These are phyloP conservation scores for Anneissia japonica DNA, from an alignment of 35 echinoderm and acorn worm genomes.

Conservation along the genomic window DNA sequence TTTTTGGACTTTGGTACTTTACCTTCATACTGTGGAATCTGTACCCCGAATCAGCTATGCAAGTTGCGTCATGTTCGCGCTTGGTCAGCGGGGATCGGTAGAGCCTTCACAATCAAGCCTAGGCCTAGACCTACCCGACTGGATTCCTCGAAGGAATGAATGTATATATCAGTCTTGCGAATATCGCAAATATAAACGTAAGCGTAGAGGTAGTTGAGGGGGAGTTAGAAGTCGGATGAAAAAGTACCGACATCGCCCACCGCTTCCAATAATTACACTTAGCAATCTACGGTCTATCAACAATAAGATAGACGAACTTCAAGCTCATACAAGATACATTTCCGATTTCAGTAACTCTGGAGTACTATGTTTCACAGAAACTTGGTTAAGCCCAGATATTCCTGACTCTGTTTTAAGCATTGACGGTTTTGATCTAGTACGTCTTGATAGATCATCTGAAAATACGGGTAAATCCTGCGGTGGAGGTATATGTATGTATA, in stretches of 20 bases:
- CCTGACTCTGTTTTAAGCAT: not conserved
- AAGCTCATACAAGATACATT: not conserved
- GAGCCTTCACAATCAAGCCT: too few species aligned
- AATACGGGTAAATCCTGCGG: not conserved
- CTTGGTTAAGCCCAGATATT: not conserved
- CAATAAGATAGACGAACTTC: constrained; percentile 2
- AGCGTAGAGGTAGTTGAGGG: constrained; percentile 12
- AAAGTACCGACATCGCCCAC: not conserved
- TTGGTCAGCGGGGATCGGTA: too few species aligned
- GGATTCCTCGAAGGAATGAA: too few species aligned
- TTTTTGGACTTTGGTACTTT: too few species aligned
- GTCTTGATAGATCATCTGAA: not conserved
- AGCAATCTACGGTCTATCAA: not conserved
- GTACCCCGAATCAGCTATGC: too few species aligned
- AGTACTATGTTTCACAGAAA: constrained; percentile 10
- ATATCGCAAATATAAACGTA: too few species aligned
- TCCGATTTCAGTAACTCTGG: not conserved
- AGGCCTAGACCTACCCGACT: too few species aligned
- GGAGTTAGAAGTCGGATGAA: not conserved
- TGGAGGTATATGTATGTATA: not conserved
- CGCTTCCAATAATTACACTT: not conserved
- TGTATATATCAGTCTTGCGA: too few species aligned
- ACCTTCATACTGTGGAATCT: too few species aligned
- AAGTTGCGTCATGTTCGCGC: too few species aligned
- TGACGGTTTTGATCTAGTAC: not conserved